Evolutionary conservation across 1,140 invertebrate species (phyloP), one percentile per base, ranked within the genome.

Genomic region (Cotesia chilonis): DNA sequence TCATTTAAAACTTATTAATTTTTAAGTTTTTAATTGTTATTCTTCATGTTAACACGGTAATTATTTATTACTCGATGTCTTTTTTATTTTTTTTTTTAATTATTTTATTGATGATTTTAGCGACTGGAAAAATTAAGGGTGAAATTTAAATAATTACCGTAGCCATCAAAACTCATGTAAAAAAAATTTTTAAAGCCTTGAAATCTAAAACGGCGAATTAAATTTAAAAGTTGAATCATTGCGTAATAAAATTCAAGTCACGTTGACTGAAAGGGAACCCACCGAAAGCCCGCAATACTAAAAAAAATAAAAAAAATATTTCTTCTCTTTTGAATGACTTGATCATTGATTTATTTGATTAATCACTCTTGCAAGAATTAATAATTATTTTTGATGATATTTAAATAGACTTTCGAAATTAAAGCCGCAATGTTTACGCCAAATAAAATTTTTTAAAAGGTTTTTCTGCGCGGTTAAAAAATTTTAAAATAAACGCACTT

Each of bases 391-490:
- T 28, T 28, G 7, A 28, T 14, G 20, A 64, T 28, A 28, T 28
- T 28, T 28, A 28, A 59, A 37, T 51, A 38, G 28, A 70, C 59
- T 70, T 70, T 70, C 59, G 68, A 70, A 70, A 70, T 70, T 47
- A 41, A 69, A 54, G 28, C n/a, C 57, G 14, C 36, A 61, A 69
- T 36, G 54, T 55, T 69, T 55, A 69, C 55, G 55, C 68, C 68
- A 69, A 69, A 69, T 28, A 47, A 47, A 6, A 47, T 47, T 36
- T 69, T 55, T n/a, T 70, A 63, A 63, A 38, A 70, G 59, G 61
- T 63, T 70, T 59, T n/a, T 51, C 52, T 54, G 10, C 17, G 17
- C 20, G 35, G 4, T 68, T 51, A 4, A 35, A 55, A 28, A 3
- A 60, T 60, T 20, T n/a, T 14, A 60, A 60, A 20, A 36, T 2